Percentiles rank a stretch among this genome's conserved stretches.
Evolutionary conservation across 53 echinoderm and acorn worm species (phyloP).

Genomic region (Zoroaster sp.): DNA sequence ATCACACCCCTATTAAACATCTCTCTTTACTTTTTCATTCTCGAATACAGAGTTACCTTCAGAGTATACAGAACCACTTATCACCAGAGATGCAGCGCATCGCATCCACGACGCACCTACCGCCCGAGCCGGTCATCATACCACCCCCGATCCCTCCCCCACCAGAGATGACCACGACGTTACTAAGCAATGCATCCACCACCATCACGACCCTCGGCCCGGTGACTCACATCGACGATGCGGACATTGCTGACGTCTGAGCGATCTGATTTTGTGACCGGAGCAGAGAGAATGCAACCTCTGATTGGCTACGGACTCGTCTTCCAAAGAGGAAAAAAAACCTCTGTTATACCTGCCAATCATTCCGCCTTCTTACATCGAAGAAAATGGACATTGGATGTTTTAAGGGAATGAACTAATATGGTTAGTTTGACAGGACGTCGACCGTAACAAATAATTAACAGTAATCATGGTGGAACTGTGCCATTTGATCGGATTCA

Average conservation of each 20-base stretch:
- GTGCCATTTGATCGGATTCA: too few relatives aligned
- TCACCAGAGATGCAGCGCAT: conserved; percentile 97
- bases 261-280: neutral
- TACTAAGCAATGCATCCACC: conserved; percentile 65
- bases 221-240: conserved; percentile 60
- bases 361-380: too few relatives aligned
- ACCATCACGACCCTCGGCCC: conserved; percentile 67
- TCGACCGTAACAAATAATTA: too few relatives aligned
- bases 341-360: too few relatives aligned
- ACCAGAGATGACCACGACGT: conserved; percentile 60
- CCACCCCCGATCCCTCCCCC: conserved; percentile 61
- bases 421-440: too few relatives aligned
- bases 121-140: conserved; percentile 75
- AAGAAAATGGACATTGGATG: too few relatives aligned
- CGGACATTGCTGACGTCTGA: conserved; percentile 67
- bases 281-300: too few relatives aligned
- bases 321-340: too few relatives aligned
- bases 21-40: neutral
- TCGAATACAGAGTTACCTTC: conserved; percentile 82
- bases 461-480: too few relatives aligned
- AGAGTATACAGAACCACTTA: conserved; percentile 93
- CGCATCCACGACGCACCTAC: conserved; percentile 91
- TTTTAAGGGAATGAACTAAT: too few relatives aligned
- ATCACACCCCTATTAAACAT: too few relatives aligned
- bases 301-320: too few relatives aligned